These are phyloP conservation scores for Mola mola DNA, from an alignment of 2,113 vertebrate genomes.

Conservation along the genomic window DNA sequence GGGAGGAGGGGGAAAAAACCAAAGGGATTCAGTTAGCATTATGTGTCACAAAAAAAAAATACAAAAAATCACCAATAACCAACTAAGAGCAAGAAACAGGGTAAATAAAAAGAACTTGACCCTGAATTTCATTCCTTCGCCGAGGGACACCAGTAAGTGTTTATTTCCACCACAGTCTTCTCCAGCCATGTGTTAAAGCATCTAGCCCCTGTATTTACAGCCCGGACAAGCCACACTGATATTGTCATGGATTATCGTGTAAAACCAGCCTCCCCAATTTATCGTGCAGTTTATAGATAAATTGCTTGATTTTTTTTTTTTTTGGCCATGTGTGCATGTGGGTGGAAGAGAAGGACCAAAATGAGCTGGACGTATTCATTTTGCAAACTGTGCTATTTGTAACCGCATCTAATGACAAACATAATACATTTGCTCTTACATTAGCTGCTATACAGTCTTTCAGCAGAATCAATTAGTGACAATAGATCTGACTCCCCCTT, in stretches of 20 bases:
- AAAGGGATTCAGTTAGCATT: conserved; percentile 42
- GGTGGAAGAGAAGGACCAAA: not conserved
- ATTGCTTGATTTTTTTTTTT: conserved; percentile 84
- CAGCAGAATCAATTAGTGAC: conserved; percentile 42
- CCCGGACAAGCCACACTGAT: conserved; percentile 64
- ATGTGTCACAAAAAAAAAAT: conserved; percentile 53
- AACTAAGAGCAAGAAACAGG: conserved; percentile 34
- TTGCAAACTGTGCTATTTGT: conserved; percentile 4
- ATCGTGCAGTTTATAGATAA: conserved; percentile 76
- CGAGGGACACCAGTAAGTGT: conserved; percentile 46
- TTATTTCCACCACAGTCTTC: conserved; percentile 64
- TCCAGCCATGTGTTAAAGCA: conserved; percentile 65
- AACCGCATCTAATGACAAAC: no score
- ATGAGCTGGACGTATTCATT: not conserved
- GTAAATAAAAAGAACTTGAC: conserved; percentile 57
- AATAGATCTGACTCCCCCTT: conserved; percentile 32
- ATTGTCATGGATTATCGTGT: conserved; percentile 83
- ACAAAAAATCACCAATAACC: conserved; percentile 54
- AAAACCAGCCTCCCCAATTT: conserved; percentile 83
- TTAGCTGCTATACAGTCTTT: conserved; percentile 18
- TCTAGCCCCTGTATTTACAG: conserved; percentile 75
- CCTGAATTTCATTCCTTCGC: conserved; percentile 48
- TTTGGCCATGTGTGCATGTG: conserved; percentile 57
- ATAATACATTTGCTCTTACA: no score
- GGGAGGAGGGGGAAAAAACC: conserved; percentile 37